These are phyloP conservation scores for Nineta flava DNA, from an alignment of 2,888 invertebrate species.

Conservation along the genomic window DNA sequence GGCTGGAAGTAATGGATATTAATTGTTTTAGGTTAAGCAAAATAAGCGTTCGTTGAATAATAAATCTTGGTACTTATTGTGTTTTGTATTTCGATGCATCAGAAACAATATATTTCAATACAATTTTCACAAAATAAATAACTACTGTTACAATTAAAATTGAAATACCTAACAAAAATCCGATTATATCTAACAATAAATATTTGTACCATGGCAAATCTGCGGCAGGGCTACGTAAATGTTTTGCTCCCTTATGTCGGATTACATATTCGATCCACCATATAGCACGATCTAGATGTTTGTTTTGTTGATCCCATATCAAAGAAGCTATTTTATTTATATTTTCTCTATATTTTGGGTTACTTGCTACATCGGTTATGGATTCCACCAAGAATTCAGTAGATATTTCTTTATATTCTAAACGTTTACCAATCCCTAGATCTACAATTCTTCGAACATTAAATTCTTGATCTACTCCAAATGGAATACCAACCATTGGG, in stretches of 20 bases:
- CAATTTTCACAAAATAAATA: no score
- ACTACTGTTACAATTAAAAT: background rate
- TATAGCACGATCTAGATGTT: background rate
- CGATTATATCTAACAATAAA: no score
- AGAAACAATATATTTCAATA: no score
- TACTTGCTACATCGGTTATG: slow-evolving; percentile 21
- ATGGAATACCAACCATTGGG: slow-evolving; percentile 34
- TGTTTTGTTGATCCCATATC: background rate
- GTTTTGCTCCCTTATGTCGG: slow-evolving; percentile 1
- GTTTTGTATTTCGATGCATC: no score
- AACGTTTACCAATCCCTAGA: slow-evolving; percentile 24
- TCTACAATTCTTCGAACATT: slow-evolving; percentile 28
- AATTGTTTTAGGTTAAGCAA: no score
- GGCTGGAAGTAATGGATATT: no score
- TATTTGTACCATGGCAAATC: slow-evolving; percentile 4
- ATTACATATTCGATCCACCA: slow-evolving; percentile 2
- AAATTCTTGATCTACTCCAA: slow-evolving; percentile 33
- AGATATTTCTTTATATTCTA: slow-evolving; percentile 25
- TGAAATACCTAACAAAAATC: slow-evolving; percentile 3
- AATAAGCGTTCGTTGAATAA: no score
- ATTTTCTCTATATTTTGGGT: no score
- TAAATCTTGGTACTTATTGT: no score
- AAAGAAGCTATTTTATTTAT: no score
- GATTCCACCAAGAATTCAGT: slow-evolving; percentile 24
- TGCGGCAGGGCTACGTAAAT: background rate